Percentiles rank a stretch among this genome's conserved stretches.
These are phyloP conservation scores for Pseudococcus longispinus DNA, from an alignment of 2,888 invertebrate species.

Conservation along the genomic window DNA sequence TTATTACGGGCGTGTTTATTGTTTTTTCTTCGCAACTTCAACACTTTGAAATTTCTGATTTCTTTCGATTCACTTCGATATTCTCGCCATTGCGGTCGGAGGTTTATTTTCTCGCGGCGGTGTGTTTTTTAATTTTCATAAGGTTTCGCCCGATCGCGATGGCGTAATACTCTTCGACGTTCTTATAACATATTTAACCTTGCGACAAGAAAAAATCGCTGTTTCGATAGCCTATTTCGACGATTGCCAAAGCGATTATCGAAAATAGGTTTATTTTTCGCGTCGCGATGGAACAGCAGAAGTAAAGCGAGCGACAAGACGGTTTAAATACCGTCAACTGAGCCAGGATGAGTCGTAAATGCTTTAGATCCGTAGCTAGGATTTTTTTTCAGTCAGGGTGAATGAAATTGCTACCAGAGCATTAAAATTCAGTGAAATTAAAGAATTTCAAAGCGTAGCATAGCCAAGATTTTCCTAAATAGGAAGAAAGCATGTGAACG, in stretches of 20 bases:
- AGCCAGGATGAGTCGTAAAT: neutral
- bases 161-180: too few species aligned
- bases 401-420: too few species aligned
- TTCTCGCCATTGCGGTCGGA: too few species aligned
- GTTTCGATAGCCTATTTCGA: conserved; percentile 1
- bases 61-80: neutral
- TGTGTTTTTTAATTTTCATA: conserved; percentile 20
- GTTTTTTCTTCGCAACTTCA: conserved; percentile 31
- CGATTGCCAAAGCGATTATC: conserved; percentile 2
- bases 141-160: neutral
- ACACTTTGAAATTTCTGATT: conserved; percentile 7
- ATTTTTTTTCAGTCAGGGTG: too few species aligned
- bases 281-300: neutral
- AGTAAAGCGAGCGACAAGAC: too few species aligned
- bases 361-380: too few species aligned
- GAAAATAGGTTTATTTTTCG: neutral
- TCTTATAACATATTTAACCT: neutral
- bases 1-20: conserved; percentile 38
- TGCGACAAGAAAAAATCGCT: neutral
- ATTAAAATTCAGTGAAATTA: too few species aligned
- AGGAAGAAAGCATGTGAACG: too few species aligned
- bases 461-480: too few species aligned
- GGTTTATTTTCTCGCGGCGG: neutral
- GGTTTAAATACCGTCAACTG: neutral
- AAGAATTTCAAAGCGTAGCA: too few species aligned